Percentiles rank a stretch among this genome's conserved stretches.
Conservation (phyloP, 30 jellyfish, hydroid and myxozoan genomes). For the Aurelia sp. region DNA sequence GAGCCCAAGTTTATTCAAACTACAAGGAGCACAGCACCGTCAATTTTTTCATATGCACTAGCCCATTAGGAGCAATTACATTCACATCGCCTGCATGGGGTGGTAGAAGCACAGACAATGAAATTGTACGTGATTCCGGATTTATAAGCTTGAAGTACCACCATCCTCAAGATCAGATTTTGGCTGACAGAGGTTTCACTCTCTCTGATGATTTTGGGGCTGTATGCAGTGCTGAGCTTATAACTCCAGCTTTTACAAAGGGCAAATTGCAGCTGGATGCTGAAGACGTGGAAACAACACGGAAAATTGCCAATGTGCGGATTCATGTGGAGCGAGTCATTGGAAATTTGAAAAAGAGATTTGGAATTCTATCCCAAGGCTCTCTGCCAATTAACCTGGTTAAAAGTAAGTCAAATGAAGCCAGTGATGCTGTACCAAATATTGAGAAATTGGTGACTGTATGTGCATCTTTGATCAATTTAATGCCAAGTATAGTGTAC, state of each 20-base stretch:
- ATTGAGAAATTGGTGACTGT: conserved; percentile 62
- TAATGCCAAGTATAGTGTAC: conserved; percentile 43
- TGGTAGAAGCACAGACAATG: conserved; percentile 61
- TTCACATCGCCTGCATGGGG: conserved; percentile 63
- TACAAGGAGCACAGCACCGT: conserved; percentile 65
- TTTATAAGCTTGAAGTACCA: conserved; percentile 26
- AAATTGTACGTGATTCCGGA: conserved; percentile 61
- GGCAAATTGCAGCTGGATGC: conserved; percentile 38
- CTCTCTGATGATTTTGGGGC: conserved; percentile 40
- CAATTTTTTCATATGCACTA: conserved; percentile 49
- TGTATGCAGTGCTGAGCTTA: conserved; percentile 38
- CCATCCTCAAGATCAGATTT: conserved; percentile 42
- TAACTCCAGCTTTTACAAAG: conserved; percentile 50
- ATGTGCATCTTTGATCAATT: conserved; percentile 49
- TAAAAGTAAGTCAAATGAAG: conserved; percentile 1
- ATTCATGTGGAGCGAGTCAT: background rate
- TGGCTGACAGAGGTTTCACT: conserved; percentile 71
- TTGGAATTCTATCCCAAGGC: conserved; percentile 34
- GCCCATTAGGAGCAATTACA: conserved; percentile 64
- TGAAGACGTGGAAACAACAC: conserved; percentile 38
- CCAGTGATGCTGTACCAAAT: background rate
- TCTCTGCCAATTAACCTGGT: conserved; percentile 6
- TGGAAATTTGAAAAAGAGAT: conserved; percentile 21
- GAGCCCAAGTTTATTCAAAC: conserved; percentile 47
- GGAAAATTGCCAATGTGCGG: conserved; percentile 36